Percentiles rank a stretch among this genome's conserved stretches.
Conservation (phyloP, 1,140 invertebrate species). For the Copidosoma floridanum region DNA sequence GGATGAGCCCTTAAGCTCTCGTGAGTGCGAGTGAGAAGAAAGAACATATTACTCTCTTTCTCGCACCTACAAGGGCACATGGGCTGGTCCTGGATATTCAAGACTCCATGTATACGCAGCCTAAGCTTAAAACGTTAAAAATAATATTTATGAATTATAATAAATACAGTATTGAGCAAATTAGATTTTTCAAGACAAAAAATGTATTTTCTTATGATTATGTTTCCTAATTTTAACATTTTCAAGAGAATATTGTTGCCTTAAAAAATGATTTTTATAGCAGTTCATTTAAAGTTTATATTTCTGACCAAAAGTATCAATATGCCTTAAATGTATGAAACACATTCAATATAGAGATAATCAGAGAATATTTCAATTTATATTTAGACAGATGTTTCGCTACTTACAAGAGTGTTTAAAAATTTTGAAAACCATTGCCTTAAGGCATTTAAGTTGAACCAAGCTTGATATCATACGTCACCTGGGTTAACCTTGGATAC, state of each 20-base stretch:
- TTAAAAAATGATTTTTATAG: too few relatives aligned
- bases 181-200: not conserved
- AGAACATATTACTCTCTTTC: too few relatives aligned
- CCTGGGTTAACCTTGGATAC: not conserved
- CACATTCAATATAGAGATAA: not conserved
- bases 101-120: not conserved
- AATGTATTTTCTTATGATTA: not conserved
- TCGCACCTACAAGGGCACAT: too few relatives aligned
- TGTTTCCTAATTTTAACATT: not conserved
- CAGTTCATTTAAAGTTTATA: too few relatives aligned
- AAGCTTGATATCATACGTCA: not conserved
- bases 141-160: not conserved
- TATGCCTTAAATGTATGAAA: too few relatives aligned
- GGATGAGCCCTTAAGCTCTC: not conserved
- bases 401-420: too few relatives aligned
- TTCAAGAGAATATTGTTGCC: not conserved
- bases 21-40: too few relatives aligned
- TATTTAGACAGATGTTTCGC: not conserved
- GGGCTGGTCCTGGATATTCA: not conserved
- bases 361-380: not conserved
- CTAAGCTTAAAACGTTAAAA: not conserved
- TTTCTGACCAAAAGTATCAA: too few relatives aligned
- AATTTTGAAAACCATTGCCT: not conserved
- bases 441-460: not conserved
- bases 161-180: too few relatives aligned